phyloP scores from a whole-genome alignment of 1,140 invertebrate species.

The Lanistes nyassanus region DNA sequence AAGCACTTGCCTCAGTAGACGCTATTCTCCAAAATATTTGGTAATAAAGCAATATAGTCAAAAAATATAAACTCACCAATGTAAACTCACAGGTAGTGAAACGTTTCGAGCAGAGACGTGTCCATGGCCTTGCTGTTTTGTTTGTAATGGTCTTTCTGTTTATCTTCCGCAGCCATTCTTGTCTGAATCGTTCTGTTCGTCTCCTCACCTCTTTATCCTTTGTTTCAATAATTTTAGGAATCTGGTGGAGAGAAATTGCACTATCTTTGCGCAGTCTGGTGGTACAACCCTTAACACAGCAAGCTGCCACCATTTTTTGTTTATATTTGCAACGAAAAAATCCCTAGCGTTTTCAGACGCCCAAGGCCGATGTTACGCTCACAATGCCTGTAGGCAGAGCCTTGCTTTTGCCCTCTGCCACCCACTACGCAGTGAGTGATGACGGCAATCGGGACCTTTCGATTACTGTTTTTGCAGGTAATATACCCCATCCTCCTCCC shows the following conservation, averaged over 20 bases:
- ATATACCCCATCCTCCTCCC: too few species aligned
- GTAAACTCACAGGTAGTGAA: neutral
- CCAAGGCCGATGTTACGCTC: too few species aligned
- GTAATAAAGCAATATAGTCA: neutral
- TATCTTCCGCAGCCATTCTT: neutral
- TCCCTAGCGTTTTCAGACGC: too few species aligned
- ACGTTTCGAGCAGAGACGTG: neutral
- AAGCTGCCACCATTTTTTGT: neutral
- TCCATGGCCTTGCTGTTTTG: neutral
- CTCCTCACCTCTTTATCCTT: neutral
- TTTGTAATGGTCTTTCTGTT: neutral
- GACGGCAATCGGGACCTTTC: too few species aligned
- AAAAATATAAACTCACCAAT: neutral
- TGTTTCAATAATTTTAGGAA: neutral
- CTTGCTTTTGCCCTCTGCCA: too few species aligned
- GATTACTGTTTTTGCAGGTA: too few species aligned
- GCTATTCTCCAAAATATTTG: neutral
- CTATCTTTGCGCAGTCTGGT: neutral
- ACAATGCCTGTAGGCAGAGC: too few species aligned
- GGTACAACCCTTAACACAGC: neutral
- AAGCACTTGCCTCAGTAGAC: too few species aligned
- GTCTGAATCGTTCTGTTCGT: neutral
- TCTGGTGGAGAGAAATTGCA: neutral
- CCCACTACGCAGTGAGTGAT: too few species aligned
- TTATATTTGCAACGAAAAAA: too few species aligned